Conservation (phyloP, 2,113 vertebrate genomes). For the Eclectus roratus region DNA sequence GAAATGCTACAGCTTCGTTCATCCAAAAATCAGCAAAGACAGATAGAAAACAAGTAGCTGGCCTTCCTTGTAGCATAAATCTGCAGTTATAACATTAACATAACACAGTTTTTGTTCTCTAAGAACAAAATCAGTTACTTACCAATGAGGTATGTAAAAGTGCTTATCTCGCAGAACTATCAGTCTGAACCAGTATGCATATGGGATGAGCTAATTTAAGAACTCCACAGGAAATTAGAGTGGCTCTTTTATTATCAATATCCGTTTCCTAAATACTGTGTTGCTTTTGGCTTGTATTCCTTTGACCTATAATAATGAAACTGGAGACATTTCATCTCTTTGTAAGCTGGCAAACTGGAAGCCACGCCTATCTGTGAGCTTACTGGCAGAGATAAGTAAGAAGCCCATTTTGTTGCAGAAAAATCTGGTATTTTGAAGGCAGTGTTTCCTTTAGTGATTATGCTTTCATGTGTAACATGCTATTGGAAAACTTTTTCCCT, state of each 20-base stretch:
- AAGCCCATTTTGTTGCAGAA: neutral
- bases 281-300: slow-evolving; percentile 49
- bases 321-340: neutral
- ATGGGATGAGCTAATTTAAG: slow-evolving; percentile 62
- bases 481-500: neutral
- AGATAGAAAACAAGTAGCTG: neutral
- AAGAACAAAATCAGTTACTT: neutral
- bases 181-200: slow-evolving; percentile 39
- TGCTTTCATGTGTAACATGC: neutral
- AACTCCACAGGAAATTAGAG: slow-evolving; percentile 56
- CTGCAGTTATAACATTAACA: neutral
- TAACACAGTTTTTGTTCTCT: neutral
- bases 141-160: slow-evolving; percentile 14
- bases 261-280: slow-evolving; percentile 41
- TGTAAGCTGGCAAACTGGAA: slow-evolving; percentile 7
- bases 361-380: neutral
- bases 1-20: neutral
- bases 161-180: slow-evolving; percentile 56
- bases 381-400: neutral
- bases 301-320: slow-evolving; percentile 39
- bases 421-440: neutral
- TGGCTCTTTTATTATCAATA: slow-evolving; percentile 43
- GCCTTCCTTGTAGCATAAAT: neutral
- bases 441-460: neutral
- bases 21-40: neutral